Base-by-base conservation (phyloP, 2,888 invertebrate genomes). In the Drosophila pseudotakahashii region DNA sequence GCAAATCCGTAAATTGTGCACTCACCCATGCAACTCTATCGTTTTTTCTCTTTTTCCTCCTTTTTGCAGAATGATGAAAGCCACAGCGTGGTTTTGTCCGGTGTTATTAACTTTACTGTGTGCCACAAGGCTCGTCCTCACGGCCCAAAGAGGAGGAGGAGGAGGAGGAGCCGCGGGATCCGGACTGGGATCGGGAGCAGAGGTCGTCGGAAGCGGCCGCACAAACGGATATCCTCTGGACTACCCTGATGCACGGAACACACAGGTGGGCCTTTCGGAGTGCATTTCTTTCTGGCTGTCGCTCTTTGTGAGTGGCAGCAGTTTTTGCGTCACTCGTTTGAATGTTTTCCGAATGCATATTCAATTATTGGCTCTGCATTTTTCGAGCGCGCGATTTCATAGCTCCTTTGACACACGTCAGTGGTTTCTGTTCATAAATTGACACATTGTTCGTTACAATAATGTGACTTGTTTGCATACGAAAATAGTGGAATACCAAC, bases 41-140 rank as follows among this genome's bases (percentile, higher is more conserved):
- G 41, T 37, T 60, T 42, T 42, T 37, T 37, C 39, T 57, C 16
- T 48, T 59, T 26, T 26, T 26, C 26, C 30, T 7, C 7, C 7
- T 60, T 39, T 60, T 54, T 71, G 13, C 85, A 87, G 88, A 74
- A 84, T 79, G 91, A 91, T 92, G 92, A 92, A 92, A 91, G 89
- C 92, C 87, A 90, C 91, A 82, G 88, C 92, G 89, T 91, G 91
- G 91, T 91, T 92, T 79, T 92, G 91, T 78, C 91, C 92, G 77
- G 87, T 92, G 63, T 78, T 92, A 75, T 82, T 92, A 79, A 91
- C 90, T 81, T 88, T 92, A 80, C 89, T 92, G 73, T 91, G 91
- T 77, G 90, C 89, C 77, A 89, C 89, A 67, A 88, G 91, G 77
- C 89, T 91, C 75, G 90, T 91, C 75, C 91, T 89, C 75, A 90